Percentiles rank a stretch among this genome's conserved stretches.
Evolutionary conservation across 2,888 invertebrate species (phyloP).

Genomic region (Elysia crispata): DNA sequence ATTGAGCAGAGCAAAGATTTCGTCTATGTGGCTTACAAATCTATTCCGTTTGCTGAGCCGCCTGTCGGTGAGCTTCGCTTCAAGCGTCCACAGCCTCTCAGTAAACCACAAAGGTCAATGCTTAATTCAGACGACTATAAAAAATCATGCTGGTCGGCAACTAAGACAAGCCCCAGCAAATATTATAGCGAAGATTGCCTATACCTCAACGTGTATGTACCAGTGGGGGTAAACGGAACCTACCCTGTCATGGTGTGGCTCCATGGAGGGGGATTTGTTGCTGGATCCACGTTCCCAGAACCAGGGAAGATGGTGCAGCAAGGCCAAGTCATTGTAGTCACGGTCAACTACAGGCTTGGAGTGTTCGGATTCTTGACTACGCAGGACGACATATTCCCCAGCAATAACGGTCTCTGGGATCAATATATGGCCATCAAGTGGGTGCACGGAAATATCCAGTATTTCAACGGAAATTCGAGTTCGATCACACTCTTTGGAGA

Average conservation of each 20-base stretch:
- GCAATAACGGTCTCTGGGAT: constrained; percentile 51
- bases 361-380: constrained; percentile 48
- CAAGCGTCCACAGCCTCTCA: constrained; percentile 41
- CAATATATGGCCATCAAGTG: constrained; percentile 47
- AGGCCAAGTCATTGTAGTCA: constrained; percentile 36
- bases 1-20: too few relatives aligned
- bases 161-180: constrained; percentile 12
- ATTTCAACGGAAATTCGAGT: constrained; percentile 42
- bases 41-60: constrained; percentile 50
- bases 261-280: constrained; percentile 46
- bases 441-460: constrained; percentile 46
- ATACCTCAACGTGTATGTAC: constrained; percentile 43
- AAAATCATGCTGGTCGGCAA: constrained; percentile 37
- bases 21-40: constrained; percentile 24
- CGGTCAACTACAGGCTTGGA: constrained; percentile 40
- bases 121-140: constrained; percentile 15
- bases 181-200: constrained; percentile 45
- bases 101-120: neutral
- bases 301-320: constrained; percentile 32
- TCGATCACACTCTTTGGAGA: constrained; percentile 49
- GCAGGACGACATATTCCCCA: constrained; percentile 26
- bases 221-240: neutral
- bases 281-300: constrained; percentile 42
- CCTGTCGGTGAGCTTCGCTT: constrained; percentile 46
- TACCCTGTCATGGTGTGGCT: constrained; percentile 35